These are phyloP conservation scores for Drosophila helvetica DNA, from an alignment of 2,888 invertebrate species.

Conservation along the genomic window DNA sequence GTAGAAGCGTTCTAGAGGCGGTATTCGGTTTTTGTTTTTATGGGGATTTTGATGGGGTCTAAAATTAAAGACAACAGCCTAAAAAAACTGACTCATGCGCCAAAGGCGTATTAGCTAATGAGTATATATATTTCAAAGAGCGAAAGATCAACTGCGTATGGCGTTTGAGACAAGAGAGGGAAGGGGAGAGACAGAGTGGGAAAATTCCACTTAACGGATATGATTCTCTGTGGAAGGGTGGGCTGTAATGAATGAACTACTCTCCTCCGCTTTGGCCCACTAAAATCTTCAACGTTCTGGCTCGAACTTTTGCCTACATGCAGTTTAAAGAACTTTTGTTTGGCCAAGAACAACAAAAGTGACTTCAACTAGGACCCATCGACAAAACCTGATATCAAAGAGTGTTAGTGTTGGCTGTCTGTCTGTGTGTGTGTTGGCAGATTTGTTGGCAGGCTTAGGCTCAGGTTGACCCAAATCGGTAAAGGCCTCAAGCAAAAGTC, in stretches of 20 bases:
- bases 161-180: not conserved
- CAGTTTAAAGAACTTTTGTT: conserved; percentile 28
- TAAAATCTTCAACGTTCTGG: conserved; percentile 21
- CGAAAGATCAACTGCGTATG: conserved; percentile 18
- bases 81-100: conserved; percentile 60
- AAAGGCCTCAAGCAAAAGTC: conserved; percentile 34
- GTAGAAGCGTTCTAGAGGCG: conserved; percentile 9
- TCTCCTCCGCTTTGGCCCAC: not conserved
- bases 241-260: too few species aligned
- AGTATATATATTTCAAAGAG: not conserved
- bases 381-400: conserved; percentile 17
- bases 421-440: conserved; percentile 11
- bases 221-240: not conserved
- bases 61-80: conserved; percentile 47
- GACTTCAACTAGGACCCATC: conserved; percentile 18
- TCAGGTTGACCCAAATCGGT: conserved; percentile 42
- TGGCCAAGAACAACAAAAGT: conserved; percentile 31
- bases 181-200: not conserved
- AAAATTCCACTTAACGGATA: too few species aligned
- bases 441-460: conserved; percentile 36
- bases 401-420: not conserved
- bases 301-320: conserved; percentile 17
- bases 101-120: conserved; percentile 65
- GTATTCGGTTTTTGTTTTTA: not conserved
- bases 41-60: conserved; percentile 39